Conservation (phyloP, 1,140 invertebrate species). For the Oryzaephilus surinamensis region DNA sequence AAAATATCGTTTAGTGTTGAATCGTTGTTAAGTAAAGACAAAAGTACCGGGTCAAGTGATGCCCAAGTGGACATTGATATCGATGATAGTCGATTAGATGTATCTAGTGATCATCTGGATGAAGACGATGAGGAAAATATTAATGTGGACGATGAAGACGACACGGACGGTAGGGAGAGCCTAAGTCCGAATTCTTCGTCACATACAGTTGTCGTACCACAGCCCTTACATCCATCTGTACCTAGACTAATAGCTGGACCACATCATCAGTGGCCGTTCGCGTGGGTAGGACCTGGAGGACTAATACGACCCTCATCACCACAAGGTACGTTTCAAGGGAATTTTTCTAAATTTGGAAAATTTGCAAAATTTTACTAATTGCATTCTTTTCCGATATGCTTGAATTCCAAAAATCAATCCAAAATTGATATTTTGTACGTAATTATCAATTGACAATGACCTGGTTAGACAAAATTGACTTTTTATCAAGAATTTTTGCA, state of each 20-base stretch:
- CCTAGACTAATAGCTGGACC: constrained; percentile 21
- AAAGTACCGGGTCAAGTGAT: no score
- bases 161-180: constrained; percentile 29
- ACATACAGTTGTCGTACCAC: constrained; percentile 31
- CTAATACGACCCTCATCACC: constrained; percentile 29
- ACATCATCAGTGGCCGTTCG: constrained; percentile 31
- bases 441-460: no score
- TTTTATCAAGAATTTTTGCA: no score
- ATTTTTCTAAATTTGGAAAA: no score
- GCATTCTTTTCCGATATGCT: no score
- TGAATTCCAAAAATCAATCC: no score
- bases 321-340: constrained; percentile 26
- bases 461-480: no score
- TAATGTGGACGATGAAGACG: constrained; percentile 31
- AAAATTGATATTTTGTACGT: no score
- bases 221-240: constrained; percentile 34
- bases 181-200: constrained; percentile 26
- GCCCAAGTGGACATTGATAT: constrained; percentile 4
- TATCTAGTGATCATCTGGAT: constrained; percentile 21
- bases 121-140: constrained; percentile 33
- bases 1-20: constrained; percentile 37
- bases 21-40: constrained; percentile 25
- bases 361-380: no score
- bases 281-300: constrained; percentile 23
- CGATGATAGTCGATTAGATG: constrained; percentile 19